These are phyloP conservation scores for Rhinophrynus dorsalis DNA, from an alignment of 2,797 vertebrate species.

Conservation along the genomic window DNA sequence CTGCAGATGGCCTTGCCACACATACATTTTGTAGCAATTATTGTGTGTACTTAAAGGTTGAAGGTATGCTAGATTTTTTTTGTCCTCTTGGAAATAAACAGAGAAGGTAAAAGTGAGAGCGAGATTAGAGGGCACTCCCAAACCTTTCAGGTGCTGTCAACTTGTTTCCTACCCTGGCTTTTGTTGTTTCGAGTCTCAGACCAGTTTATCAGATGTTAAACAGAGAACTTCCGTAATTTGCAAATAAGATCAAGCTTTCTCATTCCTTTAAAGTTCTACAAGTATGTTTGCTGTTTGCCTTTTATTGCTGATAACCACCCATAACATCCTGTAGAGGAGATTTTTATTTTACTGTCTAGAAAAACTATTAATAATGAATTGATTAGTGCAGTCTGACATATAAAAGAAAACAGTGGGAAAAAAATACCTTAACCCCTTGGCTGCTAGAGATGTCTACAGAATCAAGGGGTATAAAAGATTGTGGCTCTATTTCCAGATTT, in stretches of 20 bases:
- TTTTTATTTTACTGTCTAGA: background rate
- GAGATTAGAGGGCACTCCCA: conserved; percentile 53
- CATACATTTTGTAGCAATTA: conserved; percentile 13
- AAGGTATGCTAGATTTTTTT: conserved; percentile 36
- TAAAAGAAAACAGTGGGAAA: no score
- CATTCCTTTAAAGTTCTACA: conserved; percentile 45
- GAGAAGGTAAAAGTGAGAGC: conserved; percentile 47
- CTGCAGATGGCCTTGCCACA: conserved; percentile 8
- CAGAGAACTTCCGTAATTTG: conserved; percentile 35
- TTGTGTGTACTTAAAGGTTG: background rate
- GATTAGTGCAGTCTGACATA: background rate
- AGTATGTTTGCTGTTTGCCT: conserved; percentile 43
- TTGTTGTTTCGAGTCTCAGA: conserved; percentile 50
- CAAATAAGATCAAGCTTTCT: conserved; percentile 49
- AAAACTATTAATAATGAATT: background rate
- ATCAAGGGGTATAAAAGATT: no score
- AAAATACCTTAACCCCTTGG: no score
- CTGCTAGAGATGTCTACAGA: no score
- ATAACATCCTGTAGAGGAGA: conserved; percentile 29
- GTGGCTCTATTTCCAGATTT: no score
- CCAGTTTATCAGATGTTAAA: conserved; percentile 51
- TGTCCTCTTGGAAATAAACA: conserved; percentile 42
- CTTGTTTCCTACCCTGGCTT: conserved; percentile 48
- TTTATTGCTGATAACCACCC: conserved; percentile 17
- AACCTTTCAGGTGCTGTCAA: conserved; percentile 50